Conservation (phyloP, 1,140 invertebrate species). For the Eumeta japonica region DNA sequence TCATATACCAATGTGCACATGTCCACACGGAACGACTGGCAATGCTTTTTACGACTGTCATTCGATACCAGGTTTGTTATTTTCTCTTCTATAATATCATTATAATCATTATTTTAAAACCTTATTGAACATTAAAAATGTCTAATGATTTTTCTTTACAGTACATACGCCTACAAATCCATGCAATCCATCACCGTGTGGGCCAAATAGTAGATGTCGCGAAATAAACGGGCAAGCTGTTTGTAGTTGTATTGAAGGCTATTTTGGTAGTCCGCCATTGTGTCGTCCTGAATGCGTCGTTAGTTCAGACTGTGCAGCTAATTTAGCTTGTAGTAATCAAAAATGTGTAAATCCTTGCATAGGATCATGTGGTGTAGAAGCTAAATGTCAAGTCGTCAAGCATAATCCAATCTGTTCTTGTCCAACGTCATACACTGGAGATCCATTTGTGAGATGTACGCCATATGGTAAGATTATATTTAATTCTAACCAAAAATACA, state of each 20-base stretch:
- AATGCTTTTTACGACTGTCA: constrained; percentile 63
- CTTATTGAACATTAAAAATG: constrained; percentile 5
- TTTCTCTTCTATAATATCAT: background rate
- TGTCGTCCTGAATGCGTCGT: constrained; percentile 63
- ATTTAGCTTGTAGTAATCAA: constrained; percentile 61
- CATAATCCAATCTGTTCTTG: constrained; percentile 69
- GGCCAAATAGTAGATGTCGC: constrained; percentile 62
- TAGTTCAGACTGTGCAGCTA: constrained; percentile 59
- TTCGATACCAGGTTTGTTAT: constrained; percentile 27
- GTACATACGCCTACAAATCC: constrained; percentile 46
- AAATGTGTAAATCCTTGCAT: constrained; percentile 65
- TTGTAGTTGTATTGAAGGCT: constrained; percentile 64
- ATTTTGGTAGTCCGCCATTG: constrained; percentile 62
- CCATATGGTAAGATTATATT: constrained; percentile 50
- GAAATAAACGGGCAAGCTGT: constrained; percentile 64
- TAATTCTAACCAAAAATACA: too few species aligned
- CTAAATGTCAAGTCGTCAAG: constrained; percentile 63
- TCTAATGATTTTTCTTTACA: constrained; percentile 17
- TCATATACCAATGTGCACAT: constrained; percentile 70
- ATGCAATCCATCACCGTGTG: constrained; percentile 63
- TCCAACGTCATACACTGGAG: constrained; percentile 60
- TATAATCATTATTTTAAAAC: constrained; percentile 1
- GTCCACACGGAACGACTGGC: constrained; percentile 62
- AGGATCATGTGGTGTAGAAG: constrained; percentile 64
- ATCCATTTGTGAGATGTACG: constrained; percentile 64